phyloP scores from a whole-genome alignment of 1,140 invertebrate genomes.

The Chelonus insularis region DNA sequence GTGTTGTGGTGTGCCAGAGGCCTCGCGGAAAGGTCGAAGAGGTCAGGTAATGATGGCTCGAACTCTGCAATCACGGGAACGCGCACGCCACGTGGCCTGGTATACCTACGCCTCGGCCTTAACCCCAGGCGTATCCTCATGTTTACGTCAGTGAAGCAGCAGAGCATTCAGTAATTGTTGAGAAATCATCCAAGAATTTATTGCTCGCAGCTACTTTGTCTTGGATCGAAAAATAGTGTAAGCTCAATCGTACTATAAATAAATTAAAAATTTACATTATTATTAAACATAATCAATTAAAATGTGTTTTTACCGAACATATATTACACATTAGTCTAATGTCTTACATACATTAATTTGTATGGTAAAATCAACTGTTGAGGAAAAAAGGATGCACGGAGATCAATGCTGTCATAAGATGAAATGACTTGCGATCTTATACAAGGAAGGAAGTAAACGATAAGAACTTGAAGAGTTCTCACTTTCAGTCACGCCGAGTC shows the following conservation, averaged over 20 bases:
- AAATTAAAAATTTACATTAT: too few relatives aligned
- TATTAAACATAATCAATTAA: too few relatives aligned
- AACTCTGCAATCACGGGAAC: constrained; percentile 57
- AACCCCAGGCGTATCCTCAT: constrained; percentile 13
- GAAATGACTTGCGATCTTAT: constrained; percentile 48
- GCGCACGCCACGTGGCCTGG: constrained; percentile 54
- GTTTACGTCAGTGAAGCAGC: constrained; percentile 4
- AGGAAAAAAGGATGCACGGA: not conserved
- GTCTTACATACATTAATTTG: not conserved
- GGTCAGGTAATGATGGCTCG: constrained; percentile 54
- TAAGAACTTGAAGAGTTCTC: constrained; percentile 19
- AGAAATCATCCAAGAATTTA: not conserved
- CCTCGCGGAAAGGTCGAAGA: constrained; percentile 48
- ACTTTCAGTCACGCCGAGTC: constrained; percentile 47
- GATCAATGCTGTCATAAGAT: constrained; percentile 47
- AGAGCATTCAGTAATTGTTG: constrained; percentile 1
- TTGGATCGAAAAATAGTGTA: not conserved
- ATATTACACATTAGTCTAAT: too few relatives aligned
- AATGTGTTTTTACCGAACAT: too few relatives aligned
- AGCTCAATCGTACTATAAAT: too few relatives aligned
- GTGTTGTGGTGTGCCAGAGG: constrained; percentile 46
- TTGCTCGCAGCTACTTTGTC: not conserved
- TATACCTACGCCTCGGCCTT: constrained; percentile 33
- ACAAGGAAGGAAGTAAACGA: not conserved
- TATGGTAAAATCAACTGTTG: not conserved